A percentile compares a stretch with the other conserved stretches of the same genome.
Evolutionary conservation across 92 coral and sea anemone species (phyloP).

Genomic region (Diadumene lineata): DNA sequence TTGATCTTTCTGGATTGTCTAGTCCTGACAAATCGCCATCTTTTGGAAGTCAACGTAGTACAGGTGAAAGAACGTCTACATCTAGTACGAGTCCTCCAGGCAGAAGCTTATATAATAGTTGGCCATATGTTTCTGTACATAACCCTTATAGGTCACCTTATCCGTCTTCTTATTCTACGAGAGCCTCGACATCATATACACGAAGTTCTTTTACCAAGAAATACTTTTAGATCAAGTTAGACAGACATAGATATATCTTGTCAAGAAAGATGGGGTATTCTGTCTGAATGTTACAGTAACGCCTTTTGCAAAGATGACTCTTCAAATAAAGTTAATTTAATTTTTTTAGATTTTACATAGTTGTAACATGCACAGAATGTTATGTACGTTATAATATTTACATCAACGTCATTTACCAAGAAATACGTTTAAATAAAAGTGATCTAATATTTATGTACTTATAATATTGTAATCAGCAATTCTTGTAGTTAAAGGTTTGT

Average conservation of each 20-base stretch:
- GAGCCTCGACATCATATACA: background rate
- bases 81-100: background rate
- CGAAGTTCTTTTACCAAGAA: conserved; percentile 5
- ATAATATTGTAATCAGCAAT: too few species aligned
- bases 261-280: too few species aligned
- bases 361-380: too few species aligned
- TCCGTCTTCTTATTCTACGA: background rate
- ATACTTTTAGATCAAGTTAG: background rate
- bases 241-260: background rate
- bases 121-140: background rate
- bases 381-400: too few species aligned
- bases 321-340: too few species aligned
- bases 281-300: too few species aligned
- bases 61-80: background rate
- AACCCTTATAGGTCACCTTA: background rate
- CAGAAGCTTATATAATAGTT: background rate
- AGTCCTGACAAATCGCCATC: conserved; percentile 1
- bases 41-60: background rate
- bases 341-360: too few species aligned
- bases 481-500: too few species aligned
- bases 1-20: background rate
- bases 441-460: too few species aligned
- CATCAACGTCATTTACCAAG: too few species aligned
- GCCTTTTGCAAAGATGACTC: too few species aligned
- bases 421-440: too few species aligned